These are phyloP conservation scores for Lepilemur ruficaudatus DNA, from an alignment of 2,797 vertebrate genomes.

Conservation along the genomic window DNA sequence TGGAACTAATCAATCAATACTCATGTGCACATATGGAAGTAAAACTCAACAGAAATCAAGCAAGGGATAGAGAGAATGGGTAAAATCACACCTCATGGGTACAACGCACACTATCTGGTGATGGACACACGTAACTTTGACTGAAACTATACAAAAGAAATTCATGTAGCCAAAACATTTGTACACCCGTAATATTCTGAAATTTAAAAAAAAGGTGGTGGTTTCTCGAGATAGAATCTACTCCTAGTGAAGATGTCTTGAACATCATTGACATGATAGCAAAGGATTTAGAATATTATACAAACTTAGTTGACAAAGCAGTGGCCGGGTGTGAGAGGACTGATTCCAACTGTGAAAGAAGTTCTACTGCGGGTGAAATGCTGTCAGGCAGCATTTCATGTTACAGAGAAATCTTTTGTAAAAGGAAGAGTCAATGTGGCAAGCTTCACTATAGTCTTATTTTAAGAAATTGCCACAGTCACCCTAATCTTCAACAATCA, in stretches of 20 bases:
- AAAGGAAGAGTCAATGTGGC: neutral
- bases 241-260: neutral
- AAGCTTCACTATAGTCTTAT: neutral
- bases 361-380: neutral
- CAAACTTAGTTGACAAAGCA: neutral
- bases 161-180: too few relatives aligned
- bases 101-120: too few relatives aligned
- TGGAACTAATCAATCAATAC: too few relatives aligned
- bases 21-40: too few relatives aligned
- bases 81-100: too few relatives aligned
- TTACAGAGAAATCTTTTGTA: neutral
- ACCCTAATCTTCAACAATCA: neutral
- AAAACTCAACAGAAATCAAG: too few relatives aligned
- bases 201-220: neutral
- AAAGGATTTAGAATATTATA: neutral
- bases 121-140: too few relatives aligned
- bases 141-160: too few relatives aligned
- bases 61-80: too few relatives aligned
- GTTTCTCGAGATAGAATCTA: neutral
- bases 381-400: neutral
- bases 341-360: neutral
- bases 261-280: neutral
- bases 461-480: neutral
- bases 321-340: neutral
- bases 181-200: too few relatives aligned